phyloP scores from a whole-genome alignment of 2,797 vertebrate genomes.

The Coranthus polyacanthus region DNA sequence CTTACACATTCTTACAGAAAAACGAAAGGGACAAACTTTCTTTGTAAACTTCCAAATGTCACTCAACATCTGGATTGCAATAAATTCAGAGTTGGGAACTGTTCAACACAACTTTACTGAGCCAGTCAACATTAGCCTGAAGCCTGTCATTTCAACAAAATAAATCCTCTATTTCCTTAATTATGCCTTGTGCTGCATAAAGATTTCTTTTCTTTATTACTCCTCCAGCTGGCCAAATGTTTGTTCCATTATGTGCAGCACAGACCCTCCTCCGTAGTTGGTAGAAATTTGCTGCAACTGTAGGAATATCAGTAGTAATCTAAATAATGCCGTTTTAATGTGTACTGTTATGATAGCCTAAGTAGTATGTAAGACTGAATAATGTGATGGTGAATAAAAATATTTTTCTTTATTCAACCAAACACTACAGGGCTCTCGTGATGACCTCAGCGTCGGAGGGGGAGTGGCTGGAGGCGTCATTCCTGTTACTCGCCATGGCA shows the following conservation, averaged over 20 bases:
- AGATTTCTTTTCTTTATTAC: neutral
- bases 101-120: neutral
- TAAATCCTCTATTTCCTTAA: neutral
- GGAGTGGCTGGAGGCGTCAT: slow-evolving; percentile 85
- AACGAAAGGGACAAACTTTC: neutral
- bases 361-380: too few species aligned
- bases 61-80: neutral
- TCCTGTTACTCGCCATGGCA: slow-evolving; percentile 90
- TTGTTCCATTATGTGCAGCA: neutral
- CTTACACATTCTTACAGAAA: too few species aligned
- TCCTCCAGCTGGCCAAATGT: neutral
- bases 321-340: neutral
- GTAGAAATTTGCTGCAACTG: neutral
- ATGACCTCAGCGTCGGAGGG: slow-evolving; percentile 92
- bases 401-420: neutral
- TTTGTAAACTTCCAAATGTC: neutral
- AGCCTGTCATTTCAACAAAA: neutral
- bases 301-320: neutral
- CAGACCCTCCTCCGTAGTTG: neutral
- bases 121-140: neutral
- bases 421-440: slow-evolving; percentile 90
- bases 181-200: neutral
- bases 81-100: neutral
- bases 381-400: too few species aligned
- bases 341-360: too few species aligned